These are phyloP conservation scores for Kuschelorhynchus macadamiae DNA, from an alignment of 2,888 invertebrate species.

Conservation along the genomic window DNA sequence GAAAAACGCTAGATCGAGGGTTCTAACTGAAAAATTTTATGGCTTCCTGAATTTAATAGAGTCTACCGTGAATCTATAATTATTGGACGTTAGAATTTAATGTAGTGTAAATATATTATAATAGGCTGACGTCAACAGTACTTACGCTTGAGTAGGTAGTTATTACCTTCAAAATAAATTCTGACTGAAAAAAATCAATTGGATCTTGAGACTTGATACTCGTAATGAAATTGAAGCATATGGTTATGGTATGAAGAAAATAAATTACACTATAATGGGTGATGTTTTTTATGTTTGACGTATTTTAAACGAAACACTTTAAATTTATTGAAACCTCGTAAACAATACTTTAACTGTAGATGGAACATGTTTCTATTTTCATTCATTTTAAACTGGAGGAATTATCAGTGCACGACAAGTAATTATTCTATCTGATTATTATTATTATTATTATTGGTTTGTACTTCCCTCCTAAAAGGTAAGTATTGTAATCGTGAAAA, in stretches of 20 bases:
- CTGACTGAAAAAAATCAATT: neutral
- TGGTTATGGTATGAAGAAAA: neutral
- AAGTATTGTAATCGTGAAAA: too few species aligned
- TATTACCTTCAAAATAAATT: conserved; percentile 17
- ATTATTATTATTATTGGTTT: too few species aligned
- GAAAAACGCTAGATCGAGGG: neutral
- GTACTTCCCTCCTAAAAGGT: too few species aligned
- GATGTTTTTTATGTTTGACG: neutral
- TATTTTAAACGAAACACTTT: too few species aligned
- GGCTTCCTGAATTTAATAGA: conserved; percentile 44
- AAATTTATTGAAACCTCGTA: too few species aligned
- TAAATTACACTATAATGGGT: neutral
- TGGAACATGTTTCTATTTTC: too few species aligned
- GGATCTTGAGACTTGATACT: too few species aligned
- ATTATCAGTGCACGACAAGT: too few species aligned
- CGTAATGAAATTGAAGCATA: neutral
- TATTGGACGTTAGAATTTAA: conserved; percentile 44
- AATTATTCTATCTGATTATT: too few species aligned
- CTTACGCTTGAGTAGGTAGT: conserved; percentile 14
- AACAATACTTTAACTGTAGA: too few species aligned
- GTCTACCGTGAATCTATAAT: conserved; percentile 31
- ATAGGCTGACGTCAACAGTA: conserved; percentile 20
- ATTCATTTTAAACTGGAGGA: too few species aligned
- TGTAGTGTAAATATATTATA: conserved; percentile 34
- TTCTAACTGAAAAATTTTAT: conserved; percentile 38